A percentile compares a stretch with the other conserved stretches of the same genome.
Conservation (phyloP, 2,113 vertebrate genomes). For the Chunga burmeisteri region DNA sequence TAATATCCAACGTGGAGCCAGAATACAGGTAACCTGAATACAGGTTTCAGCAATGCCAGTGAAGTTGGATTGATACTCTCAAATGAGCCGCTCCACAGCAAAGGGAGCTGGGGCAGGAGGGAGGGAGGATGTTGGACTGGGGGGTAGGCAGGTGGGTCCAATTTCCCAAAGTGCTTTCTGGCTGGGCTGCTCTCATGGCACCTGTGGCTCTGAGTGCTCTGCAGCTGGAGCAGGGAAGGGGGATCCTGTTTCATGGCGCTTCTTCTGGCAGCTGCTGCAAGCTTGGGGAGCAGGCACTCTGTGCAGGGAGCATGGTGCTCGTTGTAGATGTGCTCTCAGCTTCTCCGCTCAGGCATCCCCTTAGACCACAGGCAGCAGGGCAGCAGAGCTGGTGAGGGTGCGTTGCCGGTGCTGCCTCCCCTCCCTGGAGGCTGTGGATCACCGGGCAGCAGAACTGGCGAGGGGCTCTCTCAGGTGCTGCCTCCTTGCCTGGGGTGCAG, state of each 20-base stretch:
- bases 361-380: neutral
- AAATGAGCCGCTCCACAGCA: neutral
- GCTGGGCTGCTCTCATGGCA: neutral
- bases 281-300: neutral
- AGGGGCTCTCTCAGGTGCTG: neutral
- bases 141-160: neutral
- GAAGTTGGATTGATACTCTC: neutral
- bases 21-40: accelerated
- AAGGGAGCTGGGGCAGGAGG: neutral
- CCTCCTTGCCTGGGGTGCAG: neutral
- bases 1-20: accelerated
- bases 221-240: neutral
- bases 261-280: neutral
- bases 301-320: neutral
- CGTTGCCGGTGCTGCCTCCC: neutral
- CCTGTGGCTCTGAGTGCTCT: neutral
- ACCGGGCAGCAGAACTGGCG: neutral
- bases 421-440: neutral
- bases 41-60: neutral
- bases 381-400: neutral
- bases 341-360: neutral
- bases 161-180: neutral
- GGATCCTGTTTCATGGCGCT: neutral
- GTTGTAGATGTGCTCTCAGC: neutral
- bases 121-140: neutral